Percentiles rank a stretch among this genome's conserved stretches.
Evolutionary conservation across 2,888 invertebrate genomes (phyloP).

Genomic region (Ennomos fuscantarius): DNA sequence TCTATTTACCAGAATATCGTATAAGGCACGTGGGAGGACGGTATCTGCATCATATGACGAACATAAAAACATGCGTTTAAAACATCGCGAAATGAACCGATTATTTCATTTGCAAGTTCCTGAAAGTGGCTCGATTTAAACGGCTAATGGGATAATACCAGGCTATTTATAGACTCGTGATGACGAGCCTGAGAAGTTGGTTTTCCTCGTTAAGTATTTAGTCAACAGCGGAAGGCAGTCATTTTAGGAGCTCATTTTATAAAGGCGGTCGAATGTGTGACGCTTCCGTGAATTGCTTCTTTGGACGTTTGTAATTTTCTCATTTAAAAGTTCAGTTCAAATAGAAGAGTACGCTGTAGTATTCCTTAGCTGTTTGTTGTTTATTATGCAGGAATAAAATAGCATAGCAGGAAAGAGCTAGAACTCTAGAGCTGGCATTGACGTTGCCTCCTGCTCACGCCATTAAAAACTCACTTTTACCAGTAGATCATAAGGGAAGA

Average conservation of each 20-base stretch:
- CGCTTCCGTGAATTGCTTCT: slow-evolving; percentile 25
- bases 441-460: no score
- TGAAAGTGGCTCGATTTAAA: slow-evolving; percentile 45
- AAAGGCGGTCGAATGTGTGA: slow-evolving; percentile 21
- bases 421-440: no score
- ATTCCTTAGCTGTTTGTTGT: no score
- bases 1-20: no score
- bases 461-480: no score
- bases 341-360: no score
- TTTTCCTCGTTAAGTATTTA: slow-evolving; percentile 36
- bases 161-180: slow-evolving; percentile 49
- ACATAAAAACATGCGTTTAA: slow-evolving; percentile 30
- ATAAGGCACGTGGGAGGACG: slow-evolving; percentile 28
- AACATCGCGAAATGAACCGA: slow-evolving; percentile 47
- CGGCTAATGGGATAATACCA: slow-evolving; percentile 51
- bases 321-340: slow-evolving; percentile 5
- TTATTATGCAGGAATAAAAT: no score
- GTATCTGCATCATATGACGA: slow-evolving; percentile 3
- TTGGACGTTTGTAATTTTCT: slow-evolving; percentile 19
- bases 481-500: no score
- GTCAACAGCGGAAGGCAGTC: slow-evolving; percentile 32
- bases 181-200: slow-evolving; percentile 29
- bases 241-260: slow-evolving; percentile 31
- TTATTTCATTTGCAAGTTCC: slow-evolving; percentile 60
- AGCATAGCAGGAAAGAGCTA: no score